Percentiles rank a stretch among this genome's conserved stretches.
Conservation (phyloP, 2,113 vertebrate species). For the Aspiorhynchus laticeps region DNA sequence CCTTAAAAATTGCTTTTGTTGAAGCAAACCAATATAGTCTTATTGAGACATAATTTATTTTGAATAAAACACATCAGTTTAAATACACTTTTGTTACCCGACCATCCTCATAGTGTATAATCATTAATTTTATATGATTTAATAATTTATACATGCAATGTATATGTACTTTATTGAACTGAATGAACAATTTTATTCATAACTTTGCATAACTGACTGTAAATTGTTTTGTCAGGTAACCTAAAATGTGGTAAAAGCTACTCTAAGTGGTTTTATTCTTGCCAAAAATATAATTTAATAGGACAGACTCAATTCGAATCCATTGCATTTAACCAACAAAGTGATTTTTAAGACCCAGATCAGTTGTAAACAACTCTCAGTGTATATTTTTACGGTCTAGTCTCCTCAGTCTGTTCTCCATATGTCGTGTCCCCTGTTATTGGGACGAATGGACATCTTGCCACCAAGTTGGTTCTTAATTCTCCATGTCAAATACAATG, state of each 20-base stretch:
- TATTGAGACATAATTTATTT: not conserved
- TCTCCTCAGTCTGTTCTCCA: slow-evolving; percentile 19
- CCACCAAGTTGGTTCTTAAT: slow-evolving; percentile 80
- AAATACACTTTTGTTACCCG: not conserved
- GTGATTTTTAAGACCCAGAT: not conserved
- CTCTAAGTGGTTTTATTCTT: not conserved
- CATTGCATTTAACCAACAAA: not conserved
- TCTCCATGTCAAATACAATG: slow-evolving; percentile 88
- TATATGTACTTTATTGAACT: not conserved
- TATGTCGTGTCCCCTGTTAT: slow-evolving; percentile 51
- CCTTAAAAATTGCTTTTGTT: not conserved
- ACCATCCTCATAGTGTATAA: not conserved
- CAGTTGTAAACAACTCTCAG: not conserved
- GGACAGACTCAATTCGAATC: not conserved
- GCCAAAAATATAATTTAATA: not conserved
- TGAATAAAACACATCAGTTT: not conserved
- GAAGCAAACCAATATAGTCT: not conserved
- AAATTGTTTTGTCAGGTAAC: not conserved
- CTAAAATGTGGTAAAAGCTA: not conserved
- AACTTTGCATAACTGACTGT: not conserved
- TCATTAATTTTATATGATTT: not conserved
- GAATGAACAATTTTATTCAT: not conserved
- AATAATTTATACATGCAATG: not conserved
- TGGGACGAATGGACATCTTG: slow-evolving; percentile 77
- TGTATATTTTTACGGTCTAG: not conserved